A percentile compares a stretch with the other conserved stretches of the same genome.
Conservation (phyloP, 2,888 invertebrate genomes). For the Drosophila anceps region DNA sequence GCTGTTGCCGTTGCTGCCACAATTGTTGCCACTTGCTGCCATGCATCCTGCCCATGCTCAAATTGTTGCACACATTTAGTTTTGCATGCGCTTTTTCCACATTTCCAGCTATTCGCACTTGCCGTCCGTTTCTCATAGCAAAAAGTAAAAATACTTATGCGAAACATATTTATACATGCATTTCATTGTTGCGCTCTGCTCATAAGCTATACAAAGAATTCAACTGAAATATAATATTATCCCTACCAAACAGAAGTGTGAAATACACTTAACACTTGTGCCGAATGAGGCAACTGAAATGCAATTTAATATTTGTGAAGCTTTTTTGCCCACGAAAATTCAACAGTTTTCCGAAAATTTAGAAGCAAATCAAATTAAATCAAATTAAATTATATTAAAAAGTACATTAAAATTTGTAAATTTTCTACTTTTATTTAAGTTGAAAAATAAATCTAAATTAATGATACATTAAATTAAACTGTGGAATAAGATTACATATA, state of each 20-base stretch:
- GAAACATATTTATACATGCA: slow-evolving; percentile 16
- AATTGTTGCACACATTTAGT: slow-evolving; percentile 46
- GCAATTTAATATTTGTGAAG: background rate
- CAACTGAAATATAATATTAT: background rate
- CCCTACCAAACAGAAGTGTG: background rate
- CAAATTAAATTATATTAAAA: background rate
- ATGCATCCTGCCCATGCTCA: slow-evolving; percentile 21
- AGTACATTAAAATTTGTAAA: background rate
- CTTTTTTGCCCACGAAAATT: background rate
- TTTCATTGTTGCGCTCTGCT: slow-evolving; percentile 39
- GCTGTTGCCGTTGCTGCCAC: slow-evolving; percentile 17
- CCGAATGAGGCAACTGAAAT: background rate
- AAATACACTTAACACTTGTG: background rate
- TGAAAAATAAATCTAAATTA: no score
- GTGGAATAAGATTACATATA: no score
- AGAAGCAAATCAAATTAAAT: no score
- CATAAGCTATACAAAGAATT: slow-evolving; percentile 16
- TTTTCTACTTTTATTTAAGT: no score
- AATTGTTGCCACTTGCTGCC: slow-evolving; percentile 5
- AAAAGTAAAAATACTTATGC: slow-evolving; percentile 15
- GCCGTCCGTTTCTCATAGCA: background rate
- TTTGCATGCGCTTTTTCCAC: slow-evolving; percentile 40
- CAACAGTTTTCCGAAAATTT: no score
- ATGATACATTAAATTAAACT: no score
- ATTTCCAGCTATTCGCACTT: slow-evolving; percentile 1